Conservation (phyloP, 1,140 invertebrate species). For the Neodiprion pinetum region DNA sequence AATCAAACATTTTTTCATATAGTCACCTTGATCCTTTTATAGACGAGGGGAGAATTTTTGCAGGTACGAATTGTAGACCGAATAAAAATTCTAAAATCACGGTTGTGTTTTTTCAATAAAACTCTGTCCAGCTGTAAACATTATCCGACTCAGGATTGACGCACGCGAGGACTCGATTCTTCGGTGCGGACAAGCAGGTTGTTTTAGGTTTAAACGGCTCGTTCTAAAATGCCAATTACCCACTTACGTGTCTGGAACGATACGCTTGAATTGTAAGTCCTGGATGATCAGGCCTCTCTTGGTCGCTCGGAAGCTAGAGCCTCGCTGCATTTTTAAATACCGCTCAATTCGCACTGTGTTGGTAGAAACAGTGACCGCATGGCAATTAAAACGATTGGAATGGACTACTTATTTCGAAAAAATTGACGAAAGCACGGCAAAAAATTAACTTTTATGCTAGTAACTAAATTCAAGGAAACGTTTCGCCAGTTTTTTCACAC, state of each 20-base stretch:
- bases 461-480: background rate
- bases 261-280: slow-evolving; percentile 42
- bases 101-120: background rate
- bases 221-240: slow-evolving; percentile 35
- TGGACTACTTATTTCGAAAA: background rate
- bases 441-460: background rate
- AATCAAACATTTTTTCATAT: too few relatives aligned
- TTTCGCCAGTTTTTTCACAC: background rate
- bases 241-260: slow-evolving; percentile 45
- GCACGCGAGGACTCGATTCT: background rate
- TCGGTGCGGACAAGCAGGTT: background rate
- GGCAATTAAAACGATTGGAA: background rate
- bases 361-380: background rate
- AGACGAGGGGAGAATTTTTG: too few relatives aligned
- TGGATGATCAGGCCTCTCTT: slow-evolving; percentile 41
- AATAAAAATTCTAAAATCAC: too few relatives aligned
- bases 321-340: background rate
- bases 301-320: slow-evolving; percentile 20
- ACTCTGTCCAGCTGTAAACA: background rate
- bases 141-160: background rate
- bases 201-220: background rate
- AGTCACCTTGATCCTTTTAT: too few relatives aligned
- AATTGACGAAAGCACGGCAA: background rate
- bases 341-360: background rate
- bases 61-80: too few relatives aligned